Base-by-base conservation (phyloP, 2,888 invertebrate species). In the Pseudoips prasinana region DNA sequence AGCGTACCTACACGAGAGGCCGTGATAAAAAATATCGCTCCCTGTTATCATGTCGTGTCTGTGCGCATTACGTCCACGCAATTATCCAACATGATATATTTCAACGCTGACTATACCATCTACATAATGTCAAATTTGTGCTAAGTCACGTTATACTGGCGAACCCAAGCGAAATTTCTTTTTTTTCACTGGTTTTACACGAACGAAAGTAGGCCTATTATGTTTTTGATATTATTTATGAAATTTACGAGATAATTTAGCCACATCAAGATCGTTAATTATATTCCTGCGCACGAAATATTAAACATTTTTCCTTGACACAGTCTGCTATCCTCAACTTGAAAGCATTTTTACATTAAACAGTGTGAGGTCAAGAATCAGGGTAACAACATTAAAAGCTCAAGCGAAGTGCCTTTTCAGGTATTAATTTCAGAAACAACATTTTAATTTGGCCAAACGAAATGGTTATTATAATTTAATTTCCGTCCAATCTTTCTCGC, bases 91-190 rank as follows among this genome's bases (percentile, higher is more conserved):
- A n/a, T n/a, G n/a, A n/a, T n/a, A n/a, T n/a, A n/a, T n/a, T 38
- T 41, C 41, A 46, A 57, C 41, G 41, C 43, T 49, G 50, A 44
- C 24, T 46, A 44, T 35, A 22, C 25, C 19, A 14, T 11, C 38
- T 9, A 18, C 29, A 33, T 49, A 14, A 49, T 27, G 39, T 29
- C 29, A 9, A 49, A 41, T 41, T 50, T 41, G 29, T 44, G 44
- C 37, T 43, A 29, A 41, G 39, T 41, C 39, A 53, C 37, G 41
- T 41, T 46, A 45, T 42, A 18, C 18, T 18, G 3, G 22, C 39
- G 17, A 39, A 30, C 33, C 29, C 23, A 34, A 29, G 29, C 35
- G 26, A n/a, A n/a, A n/a, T n/a, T n/a, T n/a, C n/a, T n/a, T n/a
- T n/a, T 44, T 45, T 45, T 32, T 23, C 10, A 32, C 20, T 14